Evolutionary conservation across 2,113 vertebrate species (phyloP), one percentile per base, ranked within the genome.

Genomic region (Hippopotamus amphibius): DNA sequence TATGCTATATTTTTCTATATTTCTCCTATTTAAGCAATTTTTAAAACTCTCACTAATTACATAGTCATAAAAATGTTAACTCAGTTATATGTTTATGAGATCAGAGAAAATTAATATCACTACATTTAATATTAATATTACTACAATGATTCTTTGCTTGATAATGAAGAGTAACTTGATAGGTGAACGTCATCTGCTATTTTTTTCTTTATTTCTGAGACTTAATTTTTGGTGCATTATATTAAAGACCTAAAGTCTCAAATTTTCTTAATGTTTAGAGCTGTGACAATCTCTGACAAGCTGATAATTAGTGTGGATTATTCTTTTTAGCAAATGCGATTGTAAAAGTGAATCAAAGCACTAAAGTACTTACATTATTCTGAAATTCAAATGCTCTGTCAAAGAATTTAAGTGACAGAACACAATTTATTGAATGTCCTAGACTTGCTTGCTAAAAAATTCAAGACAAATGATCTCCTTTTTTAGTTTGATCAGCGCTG

Each of bases 211-310:
- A 68, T 90, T 22, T 81, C n/a, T 85, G 12, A 79, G 7, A 68
- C 72, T 86, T 95, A 91, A 69, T 76, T 93, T 85, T 96, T 95
- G 7, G 9, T 66, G 48, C 17, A 68, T 88, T 84, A 93, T 79
- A 79, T 74, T 84, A 69, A 90, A 95, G n/a, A 91, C 26, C 15
- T 21, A 7, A 95, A 81, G 30, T 77, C 0, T 69, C 30, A 76
- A 10, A 19, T 88, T n/a, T 97, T 98, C n/a, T 97, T 96, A 13
- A 3, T 96, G 26, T 97, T 97, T 97, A 68, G 68, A 95, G 43
- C 53, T 90, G n/a, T 0, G 0, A 37, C 26, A 68, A 57, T 91
- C 74, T 84, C 68, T 76, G 50, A 96, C 57, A 93, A 94, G 24
- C 33, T 95, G 57, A 96, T 94, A 96, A 97, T 95, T 95, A 89